Conservation (phyloP, 2,888 invertebrate genomes). For the Trimorus sp. region DNA sequence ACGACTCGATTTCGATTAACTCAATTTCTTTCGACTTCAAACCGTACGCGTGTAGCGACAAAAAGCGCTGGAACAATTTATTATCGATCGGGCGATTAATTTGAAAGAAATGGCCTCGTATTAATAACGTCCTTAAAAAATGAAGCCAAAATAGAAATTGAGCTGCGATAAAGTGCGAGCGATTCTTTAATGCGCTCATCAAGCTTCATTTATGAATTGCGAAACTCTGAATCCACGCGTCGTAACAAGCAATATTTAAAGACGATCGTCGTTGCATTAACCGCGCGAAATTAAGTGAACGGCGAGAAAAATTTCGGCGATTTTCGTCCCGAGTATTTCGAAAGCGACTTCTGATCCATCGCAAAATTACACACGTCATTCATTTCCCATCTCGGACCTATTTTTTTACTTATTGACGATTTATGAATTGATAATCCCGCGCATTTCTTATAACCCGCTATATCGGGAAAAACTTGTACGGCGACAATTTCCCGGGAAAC, state of each 20-base stretch:
- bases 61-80: not conserved
- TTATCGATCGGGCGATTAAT: slow-evolving; percentile 7
- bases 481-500: slow-evolving; percentile 5
- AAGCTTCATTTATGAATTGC: slow-evolving; percentile 23
- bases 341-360: not conserved
- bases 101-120: slow-evolving; percentile 19
- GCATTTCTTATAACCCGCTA: slow-evolving; percentile 3
- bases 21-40: too few relatives aligned
- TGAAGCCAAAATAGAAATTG: slow-evolving; percentile 11
- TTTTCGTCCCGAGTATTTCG: slow-evolving; percentile 12
- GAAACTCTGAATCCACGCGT: not conserved
- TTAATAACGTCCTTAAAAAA: slow-evolving; percentile 16
- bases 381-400: not conserved
- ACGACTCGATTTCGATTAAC: too few relatives aligned
- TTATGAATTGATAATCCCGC: slow-evolving; percentile 10
- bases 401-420: slow-evolving; percentile 8
- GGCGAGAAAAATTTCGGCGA: not conserved
- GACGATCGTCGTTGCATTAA: slow-evolving; percentile 3
- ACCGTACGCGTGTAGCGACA: too few relatives aligned
- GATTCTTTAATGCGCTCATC: slow-evolving; percentile 27
- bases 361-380: slow-evolving; percentile 12
- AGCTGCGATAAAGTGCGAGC: slow-evolving; percentile 15
- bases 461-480: too few relatives aligned
- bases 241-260: slow-evolving; percentile 21
- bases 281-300: slow-evolving; percentile 14